Evolutionary conservation across 2,888 invertebrate species (phyloP).

Genomic region (Poecilus cupreus): DNA sequence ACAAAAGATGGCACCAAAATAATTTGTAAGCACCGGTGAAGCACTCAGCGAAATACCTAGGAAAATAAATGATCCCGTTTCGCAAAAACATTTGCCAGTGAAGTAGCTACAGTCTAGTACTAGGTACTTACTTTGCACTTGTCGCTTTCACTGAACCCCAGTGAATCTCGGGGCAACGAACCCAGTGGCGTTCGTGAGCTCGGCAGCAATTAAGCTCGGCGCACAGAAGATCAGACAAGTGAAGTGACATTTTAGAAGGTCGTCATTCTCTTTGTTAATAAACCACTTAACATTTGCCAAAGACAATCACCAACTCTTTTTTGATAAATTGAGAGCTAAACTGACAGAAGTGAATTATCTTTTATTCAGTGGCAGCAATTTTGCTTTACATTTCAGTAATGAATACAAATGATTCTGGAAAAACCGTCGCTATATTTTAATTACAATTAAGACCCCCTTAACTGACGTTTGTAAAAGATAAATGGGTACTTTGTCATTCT

Average conservation of each 20-base stretch:
- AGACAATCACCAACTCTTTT: not conserved
- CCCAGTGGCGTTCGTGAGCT: not conserved
- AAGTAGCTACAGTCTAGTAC: not conserved
- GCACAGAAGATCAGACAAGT: slow-evolving; percentile 23
- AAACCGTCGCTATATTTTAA: too few species aligned
- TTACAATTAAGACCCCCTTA: too few species aligned
- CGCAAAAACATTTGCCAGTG: too few species aligned
- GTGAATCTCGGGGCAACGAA: slow-evolving; percentile 11
- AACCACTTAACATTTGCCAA: slow-evolving; percentile 40
- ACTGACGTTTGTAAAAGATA: not conserved
- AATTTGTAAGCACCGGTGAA: too few species aligned
- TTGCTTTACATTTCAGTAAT: not conserved
- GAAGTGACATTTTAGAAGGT: slow-evolving; percentile 36
- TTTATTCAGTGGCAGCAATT: not conserved
- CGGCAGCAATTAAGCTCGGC: slow-evolving; percentile 10
- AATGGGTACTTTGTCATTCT: too few species aligned
- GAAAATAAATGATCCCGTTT: too few species aligned
- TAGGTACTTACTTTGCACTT: not conserved
- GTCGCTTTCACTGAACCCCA: slow-evolving; percentile 8
- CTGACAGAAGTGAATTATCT: not conserved
- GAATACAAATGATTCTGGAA: not conserved
- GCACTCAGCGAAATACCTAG: too few species aligned
- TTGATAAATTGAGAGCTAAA: not conserved
- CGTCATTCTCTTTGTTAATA: slow-evolving; percentile 24
- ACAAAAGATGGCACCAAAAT: too few species aligned